Evolutionary conservation across 2,888 invertebrate genomes (phyloP).

Genomic region (Cheilosia variabilis): DNA sequence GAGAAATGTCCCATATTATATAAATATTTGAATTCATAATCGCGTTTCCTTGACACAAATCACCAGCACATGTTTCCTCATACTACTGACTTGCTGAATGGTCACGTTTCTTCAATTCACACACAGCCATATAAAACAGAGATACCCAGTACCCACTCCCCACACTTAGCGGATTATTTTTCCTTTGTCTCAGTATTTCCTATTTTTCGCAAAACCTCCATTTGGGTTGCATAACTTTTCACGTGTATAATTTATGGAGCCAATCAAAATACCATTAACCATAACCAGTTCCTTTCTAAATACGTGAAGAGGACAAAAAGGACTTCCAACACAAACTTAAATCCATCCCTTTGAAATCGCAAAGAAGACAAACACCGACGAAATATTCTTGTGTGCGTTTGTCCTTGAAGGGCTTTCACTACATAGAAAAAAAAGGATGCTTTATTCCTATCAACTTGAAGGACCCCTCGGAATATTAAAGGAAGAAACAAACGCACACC

Average conservation of each 20-base stretch:
- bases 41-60: conserved; percentile 28
- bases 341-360: not conserved
- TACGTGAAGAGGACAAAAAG: not conserved
- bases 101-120: conserved; percentile 43
- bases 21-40: conserved; percentile 56
- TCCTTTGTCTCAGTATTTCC: not conserved
- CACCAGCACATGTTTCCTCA: conserved; percentile 34
- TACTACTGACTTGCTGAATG: conserved; percentile 26
- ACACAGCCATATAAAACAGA: not conserved
- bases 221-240: conserved; percentile 16
- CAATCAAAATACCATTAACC: conserved; percentile 47
- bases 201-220: conserved; percentile 7
- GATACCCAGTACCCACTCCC: not conserved
- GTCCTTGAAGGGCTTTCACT: conserved; percentile 37
- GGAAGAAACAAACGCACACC: not conserved
- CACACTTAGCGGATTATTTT: not conserved
- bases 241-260: conserved; percentile 58
- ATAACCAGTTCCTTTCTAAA: conserved; percentile 28
- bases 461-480: conserved; percentile 11
- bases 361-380: conserved; percentile 5
- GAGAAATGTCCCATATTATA: conserved; percentile 27
- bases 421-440: not conserved
- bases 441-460: conserved; percentile 16
- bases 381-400: not conserved
- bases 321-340: conserved; percentile 9